A percentile compares a stretch with the other conserved stretches of the same genome.
phyloP scores from a whole-genome alignment of 1,140 invertebrate genomes.

The Neuroterus valhalla region DNA sequence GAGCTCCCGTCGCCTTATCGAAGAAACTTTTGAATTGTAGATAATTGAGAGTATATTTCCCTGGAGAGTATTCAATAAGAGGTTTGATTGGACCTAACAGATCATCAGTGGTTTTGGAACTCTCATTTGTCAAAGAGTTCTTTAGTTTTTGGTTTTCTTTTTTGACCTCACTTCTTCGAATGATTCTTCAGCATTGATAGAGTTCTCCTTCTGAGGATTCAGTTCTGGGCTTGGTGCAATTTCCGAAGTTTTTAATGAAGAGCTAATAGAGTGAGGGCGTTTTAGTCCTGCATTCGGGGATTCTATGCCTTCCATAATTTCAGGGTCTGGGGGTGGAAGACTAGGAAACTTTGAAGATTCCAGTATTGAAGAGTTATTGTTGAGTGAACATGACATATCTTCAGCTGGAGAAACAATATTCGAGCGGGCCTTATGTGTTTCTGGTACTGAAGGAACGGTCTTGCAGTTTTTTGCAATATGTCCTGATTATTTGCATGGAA shows the following conservation, averaged over 20 bases:
- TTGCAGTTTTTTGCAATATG: slow-evolving; percentile 33
- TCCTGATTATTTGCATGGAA: slow-evolving; percentile 32
- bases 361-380: too few species aligned
- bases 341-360: slow-evolving; percentile 29
- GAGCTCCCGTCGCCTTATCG: slow-evolving; percentile 30
- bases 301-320: too few species aligned
- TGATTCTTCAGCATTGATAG: too few species aligned
- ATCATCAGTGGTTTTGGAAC: slow-evolving; percentile 27
- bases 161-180: too few species aligned
- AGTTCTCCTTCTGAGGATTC: neutral
- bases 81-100: slow-evolving; percentile 30
- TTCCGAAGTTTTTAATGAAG: too few species aligned
- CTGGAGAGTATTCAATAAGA: neutral
- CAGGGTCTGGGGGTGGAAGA: slow-evolving; percentile 14
- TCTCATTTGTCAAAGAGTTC: neutral
- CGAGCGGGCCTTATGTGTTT: neutral
- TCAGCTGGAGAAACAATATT: neutral
- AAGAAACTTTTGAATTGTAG: too few species aligned
- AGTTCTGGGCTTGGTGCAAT: neutral
- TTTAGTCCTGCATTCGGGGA: too few species aligned
- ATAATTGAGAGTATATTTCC: slow-evolving; percentile 12
- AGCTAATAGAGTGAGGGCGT: too few species aligned
- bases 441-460: neutral
- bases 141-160: neutral
- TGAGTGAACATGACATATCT: too few species aligned